These are phyloP conservation scores for Mesodorylaimus sp. DNA, from an alignment of 2,888 invertebrate species.

Conservation along the genomic window DNA sequence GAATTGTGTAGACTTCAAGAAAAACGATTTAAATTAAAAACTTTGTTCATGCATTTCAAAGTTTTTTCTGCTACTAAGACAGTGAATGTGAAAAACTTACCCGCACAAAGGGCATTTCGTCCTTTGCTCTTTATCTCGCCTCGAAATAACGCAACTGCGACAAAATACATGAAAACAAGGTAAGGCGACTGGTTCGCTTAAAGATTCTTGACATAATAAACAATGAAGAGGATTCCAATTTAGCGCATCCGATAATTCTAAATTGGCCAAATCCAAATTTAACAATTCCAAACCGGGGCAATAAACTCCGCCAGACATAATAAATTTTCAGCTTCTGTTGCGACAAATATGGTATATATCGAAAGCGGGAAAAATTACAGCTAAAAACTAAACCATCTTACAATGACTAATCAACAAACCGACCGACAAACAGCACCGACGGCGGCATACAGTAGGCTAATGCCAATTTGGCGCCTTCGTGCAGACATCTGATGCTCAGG, in stretches of 20 bases:
- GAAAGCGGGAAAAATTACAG: no score
- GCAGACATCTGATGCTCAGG: no score
- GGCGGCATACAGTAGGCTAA: no score
- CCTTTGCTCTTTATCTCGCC: slow-evolving; percentile 44
- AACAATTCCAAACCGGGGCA: neutral
- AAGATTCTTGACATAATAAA: slow-evolving; percentile 49
- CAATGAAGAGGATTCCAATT: slow-evolving; percentile 44
- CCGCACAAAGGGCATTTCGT: slow-evolving; percentile 50
- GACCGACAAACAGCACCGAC: no score
- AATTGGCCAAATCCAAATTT: neutral
- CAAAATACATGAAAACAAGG: slow-evolving; percentile 53
- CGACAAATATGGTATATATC: no score
- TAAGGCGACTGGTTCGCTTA: slow-evolving; percentile 48
- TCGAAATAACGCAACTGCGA: slow-evolving; percentile 41
- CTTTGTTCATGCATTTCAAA: slow-evolving; percentile 3
- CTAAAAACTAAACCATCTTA: no score
- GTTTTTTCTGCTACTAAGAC: neutral
- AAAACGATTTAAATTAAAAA: slow-evolving; percentile 1
- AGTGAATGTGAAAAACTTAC: slow-evolving; percentile 31
- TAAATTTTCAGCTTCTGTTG: no score
- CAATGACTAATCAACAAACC: no score
- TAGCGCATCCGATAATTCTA: neutral
- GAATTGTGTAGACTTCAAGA: neutral
- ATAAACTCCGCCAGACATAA: neutral
- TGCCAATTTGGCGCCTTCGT: no score